Conservation (phyloP, 2,888 invertebrate species). For the Abscondita cerata region DNA sequence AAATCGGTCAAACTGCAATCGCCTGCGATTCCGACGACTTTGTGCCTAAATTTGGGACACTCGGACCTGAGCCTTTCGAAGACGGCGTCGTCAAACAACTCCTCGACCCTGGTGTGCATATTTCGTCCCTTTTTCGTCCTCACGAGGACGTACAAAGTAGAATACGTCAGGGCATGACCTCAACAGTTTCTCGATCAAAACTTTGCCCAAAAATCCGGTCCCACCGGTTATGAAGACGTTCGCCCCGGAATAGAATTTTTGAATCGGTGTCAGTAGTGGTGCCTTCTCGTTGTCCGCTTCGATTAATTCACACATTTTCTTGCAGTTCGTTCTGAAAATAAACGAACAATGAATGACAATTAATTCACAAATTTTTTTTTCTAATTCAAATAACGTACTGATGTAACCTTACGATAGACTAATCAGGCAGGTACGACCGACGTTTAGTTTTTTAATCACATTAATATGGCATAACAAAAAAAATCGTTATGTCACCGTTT, state of each 20-base stretch:
- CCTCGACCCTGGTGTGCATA: slow-evolving; percentile 69
- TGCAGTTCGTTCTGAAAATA: not conserved
- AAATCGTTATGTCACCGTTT: slow-evolving; percentile 5
- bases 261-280: slow-evolving; percentile 45
- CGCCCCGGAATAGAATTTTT: slow-evolving; percentile 52
- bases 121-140: slow-evolving; percentile 69
- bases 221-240: slow-evolving; percentile 57
- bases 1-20: slow-evolving; percentile 68
- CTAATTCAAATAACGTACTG: slow-evolving; percentile 2
- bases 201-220: slow-evolving; percentile 65
- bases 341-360: not conserved
- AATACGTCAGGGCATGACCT: slow-evolving; percentile 64
- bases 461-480: slow-evolving; percentile 1
- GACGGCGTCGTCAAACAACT: slow-evolving; percentile 72
- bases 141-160: slow-evolving; percentile 64
- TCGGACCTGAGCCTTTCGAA: slow-evolving; percentile 64
- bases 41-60: slow-evolving; percentile 69
- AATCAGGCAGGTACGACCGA: not conserved
- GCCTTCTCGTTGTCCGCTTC: slow-evolving; percentile 21
- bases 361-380: no score
- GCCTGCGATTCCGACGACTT: slow-evolving; percentile 63
- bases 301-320: slow-evolving; percentile 25
- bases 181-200: slow-evolving; percentile 67
- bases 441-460: not conserved
- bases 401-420: slow-evolving; percentile 6